Base-by-base conservation (phyloP, 2,113 vertebrate genomes). In the Gallinago media region DNA sequence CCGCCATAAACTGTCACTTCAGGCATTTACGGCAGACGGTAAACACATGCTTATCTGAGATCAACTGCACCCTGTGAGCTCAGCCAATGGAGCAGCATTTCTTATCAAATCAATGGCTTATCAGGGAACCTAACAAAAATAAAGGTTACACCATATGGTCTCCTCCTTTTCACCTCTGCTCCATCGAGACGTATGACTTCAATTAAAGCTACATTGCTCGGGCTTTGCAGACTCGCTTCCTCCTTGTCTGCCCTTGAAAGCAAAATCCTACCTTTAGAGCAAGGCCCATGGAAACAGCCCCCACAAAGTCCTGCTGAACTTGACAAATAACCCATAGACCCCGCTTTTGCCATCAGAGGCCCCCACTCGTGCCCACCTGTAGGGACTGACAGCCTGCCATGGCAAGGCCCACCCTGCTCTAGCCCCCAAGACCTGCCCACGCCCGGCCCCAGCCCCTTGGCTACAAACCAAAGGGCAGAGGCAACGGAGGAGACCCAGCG, bases 21-120 rank as follows among this genome's bases (percentile, higher is more conserved):
- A 97, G 98, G 98, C 98, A 98, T 98, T 99, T 99, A 99, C 98
- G 97, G 97, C 91, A 96, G 95, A 96, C 98, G 96, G 98, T 98
- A 99, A 99, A 99, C 98, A 97, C 97, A 95, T 85, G 97, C 98
- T 98, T 98, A 98, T 99, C 98, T 93, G 63, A 40, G 78, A 98
- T 97, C 97, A 97, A 98, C 98, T 97, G 98, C 98, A 98, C 98
- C 98, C 98, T 98, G 98, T 96, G 98, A 98, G 98, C 98, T 97
- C 96, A 98, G 97, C 98, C 98, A 98, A 98, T 98, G 98, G 98
- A 98, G 98, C 98, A 98, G 98, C 98, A 97, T 97, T 98, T 98
- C 98, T 98, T 98, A 98, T 98, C 98, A 98, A 97, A 97, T 92
- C 96, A 94, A 97, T 88, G 75, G 97, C 97, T 98, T 98, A 96